These are phyloP conservation scores for Myrmecobius fasciatus DNA, from an alignment of 2,113 vertebrate species.

Conservation along the genomic window DNA sequence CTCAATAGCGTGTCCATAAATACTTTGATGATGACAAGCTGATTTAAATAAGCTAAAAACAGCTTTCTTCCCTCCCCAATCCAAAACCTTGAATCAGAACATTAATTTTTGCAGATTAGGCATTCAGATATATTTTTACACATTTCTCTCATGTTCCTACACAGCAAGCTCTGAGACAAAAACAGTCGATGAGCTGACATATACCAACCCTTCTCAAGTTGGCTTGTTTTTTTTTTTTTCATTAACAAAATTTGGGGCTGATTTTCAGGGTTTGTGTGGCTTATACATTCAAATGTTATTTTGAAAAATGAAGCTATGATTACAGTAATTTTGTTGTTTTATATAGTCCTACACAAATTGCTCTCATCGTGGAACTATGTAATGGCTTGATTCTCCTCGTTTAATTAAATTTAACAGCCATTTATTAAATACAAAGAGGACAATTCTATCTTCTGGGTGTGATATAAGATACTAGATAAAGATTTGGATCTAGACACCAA, in stretches of 20 bases:
- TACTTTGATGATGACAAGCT: not conserved
- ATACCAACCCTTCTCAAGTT: not conserved
- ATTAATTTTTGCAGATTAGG: not conserved
- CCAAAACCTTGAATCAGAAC: not conserved
- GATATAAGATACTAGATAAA: not conserved
- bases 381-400: not conserved
- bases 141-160: not conserved
- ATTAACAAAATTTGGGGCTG: not conserved
- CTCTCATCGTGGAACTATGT: slow-evolving; percentile 12
- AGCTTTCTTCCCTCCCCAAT: not conserved
- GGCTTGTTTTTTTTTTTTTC: not conserved
- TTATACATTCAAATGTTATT: not conserved
- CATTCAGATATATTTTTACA: not conserved
- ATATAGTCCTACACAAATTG: slow-evolving; percentile 27
- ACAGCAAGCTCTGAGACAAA: not conserved
- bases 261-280: not conserved
- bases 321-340: slow-evolving; percentile 50
- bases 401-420: not conserved
- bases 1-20: not conserved
- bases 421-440: not conserved
- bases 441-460: not conserved
- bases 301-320: not conserved
- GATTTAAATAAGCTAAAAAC: not conserved
- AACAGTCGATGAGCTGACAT: not conserved
- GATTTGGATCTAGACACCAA: not conserved